Conservation (phyloP, 2,113 vertebrate genomes). For the Cygnus buccinator region DNA sequence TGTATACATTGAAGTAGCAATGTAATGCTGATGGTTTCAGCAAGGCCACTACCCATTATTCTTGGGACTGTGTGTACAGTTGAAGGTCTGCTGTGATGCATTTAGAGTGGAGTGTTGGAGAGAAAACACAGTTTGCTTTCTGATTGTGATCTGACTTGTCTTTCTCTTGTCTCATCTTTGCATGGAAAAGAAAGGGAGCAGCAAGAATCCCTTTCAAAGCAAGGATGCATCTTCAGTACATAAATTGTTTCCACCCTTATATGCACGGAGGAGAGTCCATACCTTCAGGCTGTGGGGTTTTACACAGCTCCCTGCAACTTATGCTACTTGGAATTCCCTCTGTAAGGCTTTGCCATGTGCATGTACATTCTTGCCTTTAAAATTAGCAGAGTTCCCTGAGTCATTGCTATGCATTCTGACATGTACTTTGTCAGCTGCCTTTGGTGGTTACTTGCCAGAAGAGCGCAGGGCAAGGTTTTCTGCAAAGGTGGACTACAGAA, state of each 20-base stretch:
- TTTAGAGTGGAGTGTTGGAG: neutral
- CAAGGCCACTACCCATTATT: neutral
- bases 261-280: neutral
- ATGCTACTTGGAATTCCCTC: neutral
- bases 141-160: neutral
- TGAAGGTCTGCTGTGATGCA: neutral
- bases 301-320: neutral
- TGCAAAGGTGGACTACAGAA: neutral
- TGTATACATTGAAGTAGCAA: neutral
- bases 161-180: neutral
- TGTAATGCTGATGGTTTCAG: neutral
- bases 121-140: slow-evolving; percentile 4
- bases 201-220: neutral
- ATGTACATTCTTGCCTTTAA: neutral
- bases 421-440: neutral
- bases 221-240: neutral
- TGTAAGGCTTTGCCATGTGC: neutral
- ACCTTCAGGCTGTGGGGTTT: neutral
- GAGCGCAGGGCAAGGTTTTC: neutral
- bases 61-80: neutral
- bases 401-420: neutral
- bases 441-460: neutral
- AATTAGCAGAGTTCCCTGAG: neutral
- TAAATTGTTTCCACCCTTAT: neutral
- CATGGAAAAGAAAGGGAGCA: neutral